Percentiles rank a stretch among this genome's conserved stretches.
These are phyloP conservation scores for Drosophila kikkawai DNA, from an alignment of 1,140 invertebrate genomes.

Conservation along the genomic window DNA sequence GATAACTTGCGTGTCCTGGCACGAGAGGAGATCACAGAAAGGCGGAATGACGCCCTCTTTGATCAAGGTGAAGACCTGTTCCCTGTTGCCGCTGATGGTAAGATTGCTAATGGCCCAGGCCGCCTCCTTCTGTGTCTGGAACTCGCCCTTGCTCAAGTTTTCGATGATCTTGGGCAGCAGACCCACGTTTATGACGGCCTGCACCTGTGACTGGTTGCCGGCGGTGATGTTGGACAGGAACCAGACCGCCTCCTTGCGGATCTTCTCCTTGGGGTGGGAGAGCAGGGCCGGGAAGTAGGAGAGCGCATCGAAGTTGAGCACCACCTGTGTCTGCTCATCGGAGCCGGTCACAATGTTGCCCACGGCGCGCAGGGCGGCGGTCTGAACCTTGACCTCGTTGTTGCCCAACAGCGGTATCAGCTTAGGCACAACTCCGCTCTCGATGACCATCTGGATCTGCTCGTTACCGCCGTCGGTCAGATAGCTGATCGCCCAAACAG, in stretches of 20 bases:
- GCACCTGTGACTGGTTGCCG: conserved; percentile 98
- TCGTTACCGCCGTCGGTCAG: conserved; percentile 99
- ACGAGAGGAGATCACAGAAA: conserved; percentile 94
- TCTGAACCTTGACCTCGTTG: conserved; percentile 98
- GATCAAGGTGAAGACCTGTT: conserved; percentile 95
- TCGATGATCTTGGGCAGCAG: conserved; percentile 97
- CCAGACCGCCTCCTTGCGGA: conserved; percentile 98
- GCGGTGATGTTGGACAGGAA: conserved; percentile 99
- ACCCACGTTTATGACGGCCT: conserved; percentile 97
- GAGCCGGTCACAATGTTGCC: conserved; percentile 99
- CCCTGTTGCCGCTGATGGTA: conserved; percentile 97
- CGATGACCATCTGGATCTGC: conserved; percentile 99
- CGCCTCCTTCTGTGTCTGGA: conserved; percentile 99
- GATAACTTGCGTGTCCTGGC: conserved; percentile 95
- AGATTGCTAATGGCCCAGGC: conserved; percentile 99
- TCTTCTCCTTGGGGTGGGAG: conserved; percentile 92
- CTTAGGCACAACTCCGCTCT: conserved; percentile 97
- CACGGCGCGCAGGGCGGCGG: conserved; percentile 97
- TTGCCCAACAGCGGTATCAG: conserved; percentile 97
- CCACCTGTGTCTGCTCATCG: conserved; percentile 98
- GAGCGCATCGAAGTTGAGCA: conserved; percentile 96
- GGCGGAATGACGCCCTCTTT: conserved; percentile 95
- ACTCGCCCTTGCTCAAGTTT: conserved; percentile 97
- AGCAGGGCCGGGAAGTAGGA: conserved; percentile 96
- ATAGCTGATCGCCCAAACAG: conserved; percentile 99